These are phyloP conservation scores for Cyaniris semiargus DNA, from an alignment of 2,888 invertebrate genomes.

Conservation along the genomic window DNA sequence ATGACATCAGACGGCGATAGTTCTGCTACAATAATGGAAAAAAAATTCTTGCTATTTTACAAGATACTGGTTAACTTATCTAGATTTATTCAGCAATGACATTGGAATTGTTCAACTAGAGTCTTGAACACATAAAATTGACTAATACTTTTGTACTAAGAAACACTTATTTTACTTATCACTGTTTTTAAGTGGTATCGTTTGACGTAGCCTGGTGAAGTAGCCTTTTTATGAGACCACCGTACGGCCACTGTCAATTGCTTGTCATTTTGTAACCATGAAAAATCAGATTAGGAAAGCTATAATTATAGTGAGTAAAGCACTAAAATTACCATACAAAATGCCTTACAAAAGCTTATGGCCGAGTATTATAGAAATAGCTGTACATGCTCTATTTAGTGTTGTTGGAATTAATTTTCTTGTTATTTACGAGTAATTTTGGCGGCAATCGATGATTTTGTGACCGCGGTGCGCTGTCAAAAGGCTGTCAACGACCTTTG, in stretches of 20 bases:
- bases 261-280: not conserved
- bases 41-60: not conserved
- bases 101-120: not conserved
- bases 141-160: not conserved
- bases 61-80: not conserved
- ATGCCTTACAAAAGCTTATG: not conserved
- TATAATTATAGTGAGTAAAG: not conserved
- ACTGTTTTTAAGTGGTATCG: conserved; percentile 11
- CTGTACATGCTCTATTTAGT: conserved; percentile 16
- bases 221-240: not conserved
- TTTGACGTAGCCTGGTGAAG: not conserved
- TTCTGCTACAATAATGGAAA: not conserved
- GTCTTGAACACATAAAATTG: not conserved
- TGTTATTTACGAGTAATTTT: conserved; percentile 50
- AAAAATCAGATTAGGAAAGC: not conserved
- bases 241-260: not conserved
- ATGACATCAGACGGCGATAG: conserved; percentile 7
- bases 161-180: conserved; percentile 8
- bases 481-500: conserved; percentile 80
- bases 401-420: conserved; percentile 29
- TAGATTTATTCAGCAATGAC: not conserved
- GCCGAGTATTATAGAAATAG: not conserved
- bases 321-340: not conserved
- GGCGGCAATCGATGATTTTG: conserved; percentile 56
- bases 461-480: conserved; percentile 64